These are phyloP conservation scores for Chrysogorgia sp. DNA, from an alignment of 92 coral and sea anemone species.

Conservation along the genomic window DNA sequence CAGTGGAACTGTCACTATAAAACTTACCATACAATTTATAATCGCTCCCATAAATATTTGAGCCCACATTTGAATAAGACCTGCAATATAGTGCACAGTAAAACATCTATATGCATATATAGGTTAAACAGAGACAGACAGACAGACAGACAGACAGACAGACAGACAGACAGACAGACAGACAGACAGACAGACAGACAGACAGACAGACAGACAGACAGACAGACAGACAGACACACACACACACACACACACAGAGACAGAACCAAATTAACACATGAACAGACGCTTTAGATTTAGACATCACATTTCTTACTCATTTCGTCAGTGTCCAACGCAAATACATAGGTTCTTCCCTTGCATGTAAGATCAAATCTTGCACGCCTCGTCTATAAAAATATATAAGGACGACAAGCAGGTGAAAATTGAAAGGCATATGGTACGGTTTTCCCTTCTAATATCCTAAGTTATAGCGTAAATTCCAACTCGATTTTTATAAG, in stretches of 20 bases:
- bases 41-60: constrained; percentile 90
- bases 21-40: constrained; percentile 54
- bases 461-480: no score
- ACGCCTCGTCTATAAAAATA: constrained; percentile 65
- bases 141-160: background rate
- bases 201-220: background rate
- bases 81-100: constrained; percentile 43
- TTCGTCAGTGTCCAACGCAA: constrained; percentile 69
- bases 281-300: background rate
- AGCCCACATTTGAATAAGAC: constrained; percentile 89
- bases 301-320: constrained; percentile 65
- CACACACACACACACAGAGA: background rate
- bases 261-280: background rate
- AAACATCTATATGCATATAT: background rate
- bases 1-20: background rate
- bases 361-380: constrained; percentile 79
- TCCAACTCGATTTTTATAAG: no score
- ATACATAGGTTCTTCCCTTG: constrained; percentile 77
- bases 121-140: background rate
- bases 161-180: background rate
- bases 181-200: background rate
- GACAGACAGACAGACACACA: background rate
- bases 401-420: background rate
- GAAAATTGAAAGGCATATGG: no score
- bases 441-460: no score